Evolutionary conservation across 2,888 invertebrate species (phyloP).

Genomic region (Drepanosiphum platanoidis): DNA sequence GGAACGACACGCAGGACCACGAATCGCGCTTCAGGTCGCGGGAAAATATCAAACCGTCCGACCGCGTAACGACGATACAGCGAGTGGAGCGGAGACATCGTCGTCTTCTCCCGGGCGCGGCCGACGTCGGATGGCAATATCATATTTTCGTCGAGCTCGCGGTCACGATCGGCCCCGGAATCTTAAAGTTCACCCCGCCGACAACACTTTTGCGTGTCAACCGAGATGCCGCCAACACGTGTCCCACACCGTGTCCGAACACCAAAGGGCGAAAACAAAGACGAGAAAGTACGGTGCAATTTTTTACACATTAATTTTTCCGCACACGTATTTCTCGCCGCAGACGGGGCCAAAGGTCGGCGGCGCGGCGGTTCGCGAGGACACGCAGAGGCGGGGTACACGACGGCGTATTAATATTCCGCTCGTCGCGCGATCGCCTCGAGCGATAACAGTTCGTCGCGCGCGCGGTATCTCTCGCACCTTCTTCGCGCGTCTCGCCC

Average conservation of each 20-base stretch:
- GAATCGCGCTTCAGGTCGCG: no score
- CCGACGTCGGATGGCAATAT: no score
- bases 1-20: no score
- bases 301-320: conserved; percentile 45
- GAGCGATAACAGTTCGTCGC: conserved; percentile 11
- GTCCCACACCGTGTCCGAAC: not conserved
- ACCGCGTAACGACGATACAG: no score
- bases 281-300: not conserved
- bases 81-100: no score
- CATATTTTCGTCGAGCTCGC: no score
- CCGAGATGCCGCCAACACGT: not conserved
- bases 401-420: conserved; percentile 32
- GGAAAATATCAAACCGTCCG: no score
- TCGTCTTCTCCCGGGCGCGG: no score
- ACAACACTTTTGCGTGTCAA: conserved; percentile 16
- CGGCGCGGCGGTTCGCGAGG: no score
- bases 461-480: not conserved
- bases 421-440: conserved; percentile 8
- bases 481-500: not conserved
- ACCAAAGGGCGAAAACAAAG: not conserved
- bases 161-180: no score
- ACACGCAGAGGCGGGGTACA: not conserved
- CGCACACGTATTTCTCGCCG: conserved; percentile 4
- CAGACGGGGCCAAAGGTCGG: not conserved
- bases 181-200: not conserved